Evolutionary conservation across 2,888 invertebrate genomes (phyloP), one percentile per base, ranked within the genome.

Genomic region (Abrostola triplasia): DNA sequence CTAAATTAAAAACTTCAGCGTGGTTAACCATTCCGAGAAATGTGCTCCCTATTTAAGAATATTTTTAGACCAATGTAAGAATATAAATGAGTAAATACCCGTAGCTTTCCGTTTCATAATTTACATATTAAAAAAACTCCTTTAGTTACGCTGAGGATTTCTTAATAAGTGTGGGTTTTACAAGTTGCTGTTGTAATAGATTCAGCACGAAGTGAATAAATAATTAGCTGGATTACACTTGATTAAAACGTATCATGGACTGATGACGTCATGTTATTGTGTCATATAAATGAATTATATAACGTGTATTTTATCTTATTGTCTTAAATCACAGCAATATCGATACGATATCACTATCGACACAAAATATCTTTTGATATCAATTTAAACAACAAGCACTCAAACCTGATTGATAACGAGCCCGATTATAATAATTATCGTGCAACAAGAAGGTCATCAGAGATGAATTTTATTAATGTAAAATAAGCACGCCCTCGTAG

Each of bases 141-240:
- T 36, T 13, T 6, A 61, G 8, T 38, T 47, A 59, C n/a, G 37
- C 51, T 38, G 13, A 13, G n/a, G 47, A 35, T 53, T 64, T 42
- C 38, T 42, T 60, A 63, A 59, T 59, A 50, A 49, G 49, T 54
- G 56, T 59, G 35, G 41, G 41, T 35, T 54, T 50, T 49, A 50
- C 8, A 38, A 56, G 12, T 57, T 49, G 51, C 35, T 53, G n/a
- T n/a, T n/a, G n/a, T 40, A 67, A 65, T 61, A 63, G 35, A 59
- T 67, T 37, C 60, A 70, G 36, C 59, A 51, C 49, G 57, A 54
- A 67, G 7, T 44, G 60, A 57, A 73, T 67, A 58, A 58, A 58
- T 62, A 55, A 56, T 73, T 51, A 47, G 35, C n/a, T 47, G 42
- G 50, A 56, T 61, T 52, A 59, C 11, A 13, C 37, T 48, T 58